phyloP scores from a whole-genome alignment of 1,140 invertebrate species.

The Cataglyphis hispanica region DNA sequence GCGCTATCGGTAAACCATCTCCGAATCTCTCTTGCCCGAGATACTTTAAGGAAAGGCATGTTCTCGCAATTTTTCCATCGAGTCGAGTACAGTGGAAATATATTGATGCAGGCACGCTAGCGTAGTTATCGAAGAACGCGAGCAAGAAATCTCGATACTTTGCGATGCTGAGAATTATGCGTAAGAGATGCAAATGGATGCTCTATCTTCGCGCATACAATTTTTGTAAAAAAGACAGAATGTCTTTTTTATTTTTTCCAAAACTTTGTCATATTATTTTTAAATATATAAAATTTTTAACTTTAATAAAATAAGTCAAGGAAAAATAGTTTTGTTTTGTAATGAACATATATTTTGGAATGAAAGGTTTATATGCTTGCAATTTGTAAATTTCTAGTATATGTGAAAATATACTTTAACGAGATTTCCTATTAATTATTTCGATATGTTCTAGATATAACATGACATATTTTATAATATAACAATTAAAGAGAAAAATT shows the following conservation, averaged over 20 bases:
- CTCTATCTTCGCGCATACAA: background rate
- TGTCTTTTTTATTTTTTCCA: background rate
- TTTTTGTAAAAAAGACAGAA: background rate
- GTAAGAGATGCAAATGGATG: background rate
- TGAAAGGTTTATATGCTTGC: background rate
- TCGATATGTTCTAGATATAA: background rate
- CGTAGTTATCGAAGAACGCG: constrained; percentile 22
- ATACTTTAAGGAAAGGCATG: constrained; percentile 41
- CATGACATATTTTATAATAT: background rate
- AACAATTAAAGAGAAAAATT: constrained; percentile 2
- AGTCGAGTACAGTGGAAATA: constrained; percentile 33
- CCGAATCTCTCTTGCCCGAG: constrained; percentile 32
- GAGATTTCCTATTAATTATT: constrained; percentile 21
- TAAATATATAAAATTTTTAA: background rate
- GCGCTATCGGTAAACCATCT: constrained; percentile 51
- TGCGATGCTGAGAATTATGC: constrained; percentile 48
- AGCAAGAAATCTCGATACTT: constrained; percentile 14
- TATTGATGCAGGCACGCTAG: constrained; percentile 38
- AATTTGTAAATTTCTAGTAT: background rate
- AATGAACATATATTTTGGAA: background rate
- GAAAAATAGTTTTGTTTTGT: background rate
- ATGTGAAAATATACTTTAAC: constrained; percentile 1
- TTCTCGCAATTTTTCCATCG: constrained; percentile 59
- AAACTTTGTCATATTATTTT: background rate
- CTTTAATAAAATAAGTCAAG: background rate